Base-by-base conservation (phyloP, 2,888 invertebrate species). In the Pseudoips prasinana region DNA sequence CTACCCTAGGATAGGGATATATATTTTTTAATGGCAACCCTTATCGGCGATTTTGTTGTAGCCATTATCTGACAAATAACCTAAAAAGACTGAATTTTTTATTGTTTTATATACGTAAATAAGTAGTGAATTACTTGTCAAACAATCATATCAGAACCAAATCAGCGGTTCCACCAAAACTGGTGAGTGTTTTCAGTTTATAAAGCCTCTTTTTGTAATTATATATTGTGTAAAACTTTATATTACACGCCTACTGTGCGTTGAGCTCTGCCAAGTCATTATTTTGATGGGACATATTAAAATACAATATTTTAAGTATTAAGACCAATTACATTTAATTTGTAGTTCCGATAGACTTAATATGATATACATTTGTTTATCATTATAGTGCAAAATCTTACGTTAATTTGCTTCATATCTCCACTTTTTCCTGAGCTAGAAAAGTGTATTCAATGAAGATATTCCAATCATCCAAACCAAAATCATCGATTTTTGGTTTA, bases 81-180 rank as follows among this genome's bases (percentile, higher is more conserved):
- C 77, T 77, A 61, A 54, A 58, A 78, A 81, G 81, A 80, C 81
- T 81, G 80, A 80, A 66, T 77, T 78, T 65, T 50, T 26, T 58
- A 50, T 58, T 69, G 69, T 62, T 64, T 58, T 65, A 60, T 61
- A 36, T 55, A 66, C 50, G 47, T 58, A 58, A 58, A 54, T 48
- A 62, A 37, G 37, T 55, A 57, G 44, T 47, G 52, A 58, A 54
- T 48, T 62, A 37, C 37, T 55, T 57, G 44, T 47, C 51, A 17
- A 7, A 32, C 30, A 25, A 23, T 32, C 46, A 40, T 47, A 45
- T 41, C 44, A 45, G 39, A 26, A 26, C 35, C 39, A 32, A 37
- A 8, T 25, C 35, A 30, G 20, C 18, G 25, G 17, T 23, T 37
- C 37, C 25, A 36, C 35, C 36, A 31, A 33, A 29, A 28, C 29